These are phyloP conservation scores for Sycophila texana DNA, from an alignment of 2,888 invertebrate species.

Conservation along the genomic window DNA sequence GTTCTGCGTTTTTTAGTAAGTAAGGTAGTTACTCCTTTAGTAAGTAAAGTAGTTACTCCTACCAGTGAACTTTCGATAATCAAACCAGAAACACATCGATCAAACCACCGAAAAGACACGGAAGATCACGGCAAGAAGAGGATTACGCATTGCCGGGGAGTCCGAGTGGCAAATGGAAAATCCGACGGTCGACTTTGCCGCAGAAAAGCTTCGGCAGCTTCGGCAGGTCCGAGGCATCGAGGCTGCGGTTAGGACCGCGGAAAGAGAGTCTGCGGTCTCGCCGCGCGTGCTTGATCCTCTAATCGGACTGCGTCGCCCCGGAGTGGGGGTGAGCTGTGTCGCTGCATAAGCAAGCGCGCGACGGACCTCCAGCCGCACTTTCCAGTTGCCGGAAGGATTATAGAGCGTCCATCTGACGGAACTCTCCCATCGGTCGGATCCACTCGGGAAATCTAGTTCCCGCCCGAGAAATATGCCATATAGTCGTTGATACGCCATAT, in stretches of 20 bases:
- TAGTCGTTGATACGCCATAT: background rate
- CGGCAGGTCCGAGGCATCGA: conserved; percentile 2
- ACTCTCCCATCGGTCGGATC: conserved; percentile 6
- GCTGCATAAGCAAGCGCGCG: conserved; percentile 37
- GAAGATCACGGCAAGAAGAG: background rate
- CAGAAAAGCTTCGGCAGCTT: background rate
- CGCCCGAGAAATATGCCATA: background rate
- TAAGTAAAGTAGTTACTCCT: no score
- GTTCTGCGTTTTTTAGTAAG: no score
- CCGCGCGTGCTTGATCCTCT: conserved; percentile 21
- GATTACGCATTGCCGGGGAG: background rate
- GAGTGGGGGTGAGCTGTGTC: conserved; percentile 5
- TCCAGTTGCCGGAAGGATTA: conserved; percentile 5
- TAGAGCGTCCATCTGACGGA: background rate
- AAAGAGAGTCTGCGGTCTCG: conserved; percentile 19
- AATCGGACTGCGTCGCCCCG: conserved; percentile 31
- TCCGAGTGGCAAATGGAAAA: conserved; percentile 44
- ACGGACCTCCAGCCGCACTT: conserved; percentile 4
- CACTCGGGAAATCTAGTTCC: background rate
- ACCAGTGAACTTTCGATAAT: no score
- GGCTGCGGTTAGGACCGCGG: conserved; percentile 13
- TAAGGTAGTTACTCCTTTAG: no score
- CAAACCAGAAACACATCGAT: no score
- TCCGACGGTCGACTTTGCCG: conserved; percentile 8
- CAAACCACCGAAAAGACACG: background rate